Evolutionary conservation across 2,888 invertebrate species (phyloP).

Genomic region (Orthosia gothica): DNA sequence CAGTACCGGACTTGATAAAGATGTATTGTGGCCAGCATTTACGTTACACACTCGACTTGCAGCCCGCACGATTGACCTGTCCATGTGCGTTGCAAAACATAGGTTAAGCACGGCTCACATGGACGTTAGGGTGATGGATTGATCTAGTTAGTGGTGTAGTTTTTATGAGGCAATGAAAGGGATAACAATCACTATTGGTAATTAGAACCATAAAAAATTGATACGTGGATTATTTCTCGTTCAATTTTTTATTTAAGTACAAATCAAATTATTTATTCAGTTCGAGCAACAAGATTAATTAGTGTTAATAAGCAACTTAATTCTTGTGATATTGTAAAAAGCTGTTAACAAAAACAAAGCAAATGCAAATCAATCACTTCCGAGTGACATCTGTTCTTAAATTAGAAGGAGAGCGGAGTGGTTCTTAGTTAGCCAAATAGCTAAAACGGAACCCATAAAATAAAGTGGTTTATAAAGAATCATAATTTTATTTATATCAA

Average conservation of each 20-base stretch:
- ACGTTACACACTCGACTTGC: conserved; percentile 64
- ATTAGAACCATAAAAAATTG: too few species aligned
- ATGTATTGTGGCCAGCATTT: conserved; percentile 65
- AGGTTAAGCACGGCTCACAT: conserved; percentile 69
- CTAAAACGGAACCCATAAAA: neutral
- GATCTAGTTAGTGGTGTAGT: conserved; percentile 10
- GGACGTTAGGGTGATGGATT: conserved; percentile 32
- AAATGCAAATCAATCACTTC: too few species aligned
- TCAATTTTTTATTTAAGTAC: neutral
- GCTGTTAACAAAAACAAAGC: too few species aligned
- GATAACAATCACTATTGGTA: neutral
- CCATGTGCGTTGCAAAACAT: conserved; percentile 79
- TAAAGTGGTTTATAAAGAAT: neutral
- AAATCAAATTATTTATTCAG: too few species aligned
- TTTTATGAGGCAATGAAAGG: conserved; percentile 21
- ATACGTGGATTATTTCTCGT: neutral
- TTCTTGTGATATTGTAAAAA: too few species aligned
- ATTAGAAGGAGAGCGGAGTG: too few species aligned
- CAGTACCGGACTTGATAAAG: conserved; percentile 67
- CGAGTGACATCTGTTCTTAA: too few species aligned
- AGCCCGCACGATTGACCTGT: conserved; percentile 84
- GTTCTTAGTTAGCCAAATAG: too few species aligned
- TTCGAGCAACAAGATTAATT: too few species aligned
- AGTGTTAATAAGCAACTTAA: too few species aligned
- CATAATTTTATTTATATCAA: neutral